phyloP scores from a whole-genome alignment of 2,113 vertebrate species.

The Trematomus loennbergii region DNA sequence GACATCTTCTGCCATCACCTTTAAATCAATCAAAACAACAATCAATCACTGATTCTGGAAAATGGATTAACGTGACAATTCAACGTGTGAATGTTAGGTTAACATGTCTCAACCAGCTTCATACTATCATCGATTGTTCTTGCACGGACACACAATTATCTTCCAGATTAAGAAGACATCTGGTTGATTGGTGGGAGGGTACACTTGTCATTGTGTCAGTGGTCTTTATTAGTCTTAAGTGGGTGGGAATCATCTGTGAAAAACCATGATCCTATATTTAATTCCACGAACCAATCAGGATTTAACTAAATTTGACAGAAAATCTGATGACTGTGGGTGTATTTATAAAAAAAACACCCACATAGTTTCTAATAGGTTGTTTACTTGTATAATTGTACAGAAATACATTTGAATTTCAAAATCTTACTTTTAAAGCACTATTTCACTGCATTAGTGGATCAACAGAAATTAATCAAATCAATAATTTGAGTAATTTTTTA shows the following conservation, averaged over 20 bases:
- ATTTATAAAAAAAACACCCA: too few relatives aligned
- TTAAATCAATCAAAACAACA: slow-evolving; percentile 17
- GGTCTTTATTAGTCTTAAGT: not conserved
- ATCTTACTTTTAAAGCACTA: not conserved
- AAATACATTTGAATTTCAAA: not conserved
- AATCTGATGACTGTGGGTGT: not conserved
- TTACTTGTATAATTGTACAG: not conserved
- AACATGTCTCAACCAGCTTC: not conserved
- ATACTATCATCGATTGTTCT: not conserved
- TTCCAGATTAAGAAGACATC: not conserved
- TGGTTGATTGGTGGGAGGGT: not conserved
- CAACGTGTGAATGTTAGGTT: not conserved
- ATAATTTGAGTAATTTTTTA: not conserved
- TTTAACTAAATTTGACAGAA: too few relatives aligned
- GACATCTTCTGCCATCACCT: slow-evolving; percentile 94
- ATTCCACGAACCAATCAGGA: not conserved
- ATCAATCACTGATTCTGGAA: not conserved
- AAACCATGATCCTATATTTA: not conserved
- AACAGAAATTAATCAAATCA: not conserved
- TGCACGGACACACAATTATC: not conserved
- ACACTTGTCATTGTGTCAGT: not conserved
- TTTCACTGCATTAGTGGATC: too few relatives aligned
- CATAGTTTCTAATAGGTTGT: not conserved
- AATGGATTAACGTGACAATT: not conserved
- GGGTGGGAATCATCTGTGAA: not conserved